Percentiles rank a stretch among this genome's conserved stretches.
These are phyloP conservation scores for Borostomias antarcticus DNA, from an alignment of 2,797 vertebrate genomes.

Conservation along the genomic window DNA sequence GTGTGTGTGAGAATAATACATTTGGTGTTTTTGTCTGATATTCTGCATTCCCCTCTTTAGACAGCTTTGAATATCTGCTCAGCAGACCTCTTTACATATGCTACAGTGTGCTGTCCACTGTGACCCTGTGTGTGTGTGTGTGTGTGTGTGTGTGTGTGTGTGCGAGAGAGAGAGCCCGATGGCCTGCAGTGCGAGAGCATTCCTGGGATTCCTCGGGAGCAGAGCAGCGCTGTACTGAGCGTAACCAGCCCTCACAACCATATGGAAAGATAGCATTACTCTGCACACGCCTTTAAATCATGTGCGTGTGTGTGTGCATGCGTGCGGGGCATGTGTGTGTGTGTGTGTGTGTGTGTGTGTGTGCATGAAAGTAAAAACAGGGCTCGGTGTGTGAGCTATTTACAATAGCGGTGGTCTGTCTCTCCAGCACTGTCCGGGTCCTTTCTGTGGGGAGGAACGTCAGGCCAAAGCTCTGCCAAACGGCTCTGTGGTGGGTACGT, in stretches of 20 bases:
- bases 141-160: background rate
- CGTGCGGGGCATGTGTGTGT: background rate
- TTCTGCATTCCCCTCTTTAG: background rate
- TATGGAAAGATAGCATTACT: background rate
- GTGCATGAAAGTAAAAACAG: background rate
- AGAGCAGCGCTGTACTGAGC: constrained; percentile 53
- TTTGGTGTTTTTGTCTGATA: background rate
- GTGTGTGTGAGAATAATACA: constrained; percentile 4
- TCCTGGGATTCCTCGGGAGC: constrained; percentile 69
- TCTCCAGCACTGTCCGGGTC: background rate
- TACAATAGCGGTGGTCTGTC: background rate
- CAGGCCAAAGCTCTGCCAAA: background rate
- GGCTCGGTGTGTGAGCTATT: background rate
- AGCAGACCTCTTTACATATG: constrained; percentile 16
- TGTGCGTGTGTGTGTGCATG: background rate
- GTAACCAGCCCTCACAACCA: constrained; percentile 39
- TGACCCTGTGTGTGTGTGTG: constrained; percentile 43
- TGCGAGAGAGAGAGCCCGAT: constrained; percentile 36
- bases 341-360: constrained; percentile 4
- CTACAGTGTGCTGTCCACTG: constrained; percentile 16
- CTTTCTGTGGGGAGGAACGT: background rate
- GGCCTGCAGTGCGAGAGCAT: constrained; percentile 72
- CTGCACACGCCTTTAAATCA: background rate
- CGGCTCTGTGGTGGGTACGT: too few species aligned
- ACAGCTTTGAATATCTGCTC: background rate